These are phyloP conservation scores for Orchestes rusci DNA, from an alignment of 2,888 invertebrate species.

Conservation along the genomic window DNA sequence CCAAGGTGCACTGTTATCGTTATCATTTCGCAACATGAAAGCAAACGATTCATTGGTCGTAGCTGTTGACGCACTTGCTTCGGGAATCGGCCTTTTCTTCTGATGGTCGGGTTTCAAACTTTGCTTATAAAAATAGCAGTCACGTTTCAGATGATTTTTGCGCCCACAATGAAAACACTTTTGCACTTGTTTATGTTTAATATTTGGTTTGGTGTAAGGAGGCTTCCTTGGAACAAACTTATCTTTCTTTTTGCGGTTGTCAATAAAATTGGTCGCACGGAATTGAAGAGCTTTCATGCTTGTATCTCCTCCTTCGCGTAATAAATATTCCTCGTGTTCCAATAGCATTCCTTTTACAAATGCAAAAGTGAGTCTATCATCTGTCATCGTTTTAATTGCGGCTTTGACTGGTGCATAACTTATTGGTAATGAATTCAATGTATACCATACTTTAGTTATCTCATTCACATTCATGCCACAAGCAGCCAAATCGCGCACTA, in stretches of 20 bases:
- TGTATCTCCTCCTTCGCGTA: too few species aligned
- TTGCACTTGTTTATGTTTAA: not conserved
- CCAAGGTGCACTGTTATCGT: not conserved
- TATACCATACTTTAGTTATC: constrained; percentile 8
- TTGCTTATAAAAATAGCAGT: too few species aligned
- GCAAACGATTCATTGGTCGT: too few species aligned
- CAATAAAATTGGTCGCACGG: too few species aligned
- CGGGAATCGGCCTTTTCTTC: too few species aligned
- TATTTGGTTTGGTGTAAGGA: too few species aligned
- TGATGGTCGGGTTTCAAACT: too few species aligned
- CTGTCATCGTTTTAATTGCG: constrained; percentile 8
- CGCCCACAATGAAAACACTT: constrained; percentile 15
- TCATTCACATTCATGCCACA: constrained; percentile 15
- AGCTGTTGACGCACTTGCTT: too few species aligned
- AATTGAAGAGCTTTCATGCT: too few species aligned
- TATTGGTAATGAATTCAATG: constrained; percentile 4
- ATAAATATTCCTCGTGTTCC: constrained; percentile 21
- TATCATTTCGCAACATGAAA: constrained; percentile 10
- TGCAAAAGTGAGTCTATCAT: constrained; percentile 12
- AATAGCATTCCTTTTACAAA: constrained; percentile 19
- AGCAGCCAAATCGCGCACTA: constrained; percentile 21
- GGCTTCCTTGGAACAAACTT: too few species aligned
- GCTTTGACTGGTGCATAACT: constrained; percentile 12
- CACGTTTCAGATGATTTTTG: too few species aligned
- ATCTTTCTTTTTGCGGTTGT: too few species aligned